Conservation (phyloP, 1,140 invertebrate genomes). For the Platyura marginata region DNA sequence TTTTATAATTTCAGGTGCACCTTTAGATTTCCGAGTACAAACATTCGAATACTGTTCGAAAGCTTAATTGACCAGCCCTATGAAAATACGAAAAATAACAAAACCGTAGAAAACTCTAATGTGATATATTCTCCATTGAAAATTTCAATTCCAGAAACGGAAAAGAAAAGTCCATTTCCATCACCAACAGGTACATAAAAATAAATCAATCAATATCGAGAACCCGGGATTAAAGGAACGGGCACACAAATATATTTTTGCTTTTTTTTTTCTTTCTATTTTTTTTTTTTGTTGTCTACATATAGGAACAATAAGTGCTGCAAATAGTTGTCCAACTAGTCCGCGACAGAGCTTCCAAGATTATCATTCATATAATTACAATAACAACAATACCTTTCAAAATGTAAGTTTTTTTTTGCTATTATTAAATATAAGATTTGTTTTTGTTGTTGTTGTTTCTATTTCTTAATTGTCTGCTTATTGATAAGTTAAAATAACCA, state of each 20-base stretch:
- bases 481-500: too few relatives aligned
- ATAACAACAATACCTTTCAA: constrained; percentile 22
- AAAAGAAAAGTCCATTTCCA: constrained; percentile 67
- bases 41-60: constrained; percentile 85
- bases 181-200: constrained; percentile 35
- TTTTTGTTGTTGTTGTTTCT: too few relatives aligned
- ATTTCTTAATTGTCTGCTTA: too few relatives aligned
- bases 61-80: constrained; percentile 34
- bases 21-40: constrained; percentile 91
- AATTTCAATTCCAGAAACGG: constrained; percentile 24
- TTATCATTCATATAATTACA: constrained; percentile 17
- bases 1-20: constrained; percentile 39
- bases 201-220: too few relatives aligned
- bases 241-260: too few relatives aligned
- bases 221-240: too few relatives aligned
- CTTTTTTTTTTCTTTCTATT: too few relatives aligned
- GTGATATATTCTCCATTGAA: constrained; percentile 23
- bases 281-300: not conserved
- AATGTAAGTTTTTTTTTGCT: too few relatives aligned
- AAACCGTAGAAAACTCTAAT: constrained; percentile 5
- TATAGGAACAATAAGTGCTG: constrained; percentile 63
- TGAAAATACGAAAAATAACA: constrained; percentile 5
- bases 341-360: constrained; percentile 40
- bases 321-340: constrained; percentile 93
- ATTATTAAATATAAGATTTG: too few relatives aligned